Base-by-base conservation (phyloP, 2,113 vertebrate genomes). In the Rana temporaria region DNA sequence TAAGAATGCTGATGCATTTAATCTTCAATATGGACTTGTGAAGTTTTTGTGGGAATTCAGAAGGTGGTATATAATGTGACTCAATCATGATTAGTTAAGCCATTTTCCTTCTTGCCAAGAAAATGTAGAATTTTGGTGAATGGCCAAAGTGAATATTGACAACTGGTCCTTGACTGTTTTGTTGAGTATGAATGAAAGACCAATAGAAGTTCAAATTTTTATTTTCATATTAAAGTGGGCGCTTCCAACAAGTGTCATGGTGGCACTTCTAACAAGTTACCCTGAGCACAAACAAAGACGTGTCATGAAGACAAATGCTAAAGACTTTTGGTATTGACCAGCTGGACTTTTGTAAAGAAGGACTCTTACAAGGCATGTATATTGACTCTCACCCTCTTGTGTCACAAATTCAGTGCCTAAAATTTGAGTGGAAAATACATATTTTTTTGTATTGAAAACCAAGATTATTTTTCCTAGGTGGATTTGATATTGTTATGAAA, bases 351-450 rank as follows among this genome's bases (percentile, higher is more conserved):
- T 68, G 63, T 38, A 59, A 76, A 34, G 70, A 38, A 82, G 24
- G 57, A 78, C 20, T 48, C n/a, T n/a, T n/a, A n/a, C n/a, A n/a
- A n/a, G 6, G 14, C 53, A 8, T 75, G 63, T 82, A 42, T 76
- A 67, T 63, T 60, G 81, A 83, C 81, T 68, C 16, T 63, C 42
- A 19, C 79, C 48, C 80, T 76, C 32, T 75, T 74, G 62, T 82
- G 81, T 75, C 63, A 75, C 80, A 82, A 56, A 60, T 68, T 83
- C 81, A 75, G 72, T 83, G 64, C 72, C 81, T 83, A 76, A 83
- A 83, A 83, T 18, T 17, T 56, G 57, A 64, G 63, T 73, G 71
- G 63, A 73, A 53, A 59, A 71, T 79, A 69, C 48, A 56, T 57
- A 73, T 72, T 76, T 72, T 76, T 83, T 76, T 83, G 80, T 82